Evolutionary conservation across 1,140 invertebrate species (phyloP).

Genomic region (Gonioctena quinquepunctata): DNA sequence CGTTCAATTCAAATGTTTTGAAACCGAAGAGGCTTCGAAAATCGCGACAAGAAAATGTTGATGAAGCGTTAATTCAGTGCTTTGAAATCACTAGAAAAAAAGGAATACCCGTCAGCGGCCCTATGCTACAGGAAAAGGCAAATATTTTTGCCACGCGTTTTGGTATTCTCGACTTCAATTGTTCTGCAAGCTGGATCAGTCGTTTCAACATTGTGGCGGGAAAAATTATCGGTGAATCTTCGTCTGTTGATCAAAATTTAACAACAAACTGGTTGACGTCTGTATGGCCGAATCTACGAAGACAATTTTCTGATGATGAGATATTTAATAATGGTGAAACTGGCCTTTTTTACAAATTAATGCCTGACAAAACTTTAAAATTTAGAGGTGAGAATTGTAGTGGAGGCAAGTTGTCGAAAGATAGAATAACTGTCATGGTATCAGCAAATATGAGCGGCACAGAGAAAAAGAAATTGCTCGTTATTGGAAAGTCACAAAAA

Average conservation of each 20-base stretch:
- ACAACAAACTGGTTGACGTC: slow-evolving; percentile 17
- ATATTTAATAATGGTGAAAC: slow-evolving; percentile 57
- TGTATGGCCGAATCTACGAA: slow-evolving; percentile 14
- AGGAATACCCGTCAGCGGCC: slow-evolving; percentile 23
- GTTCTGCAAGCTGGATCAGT: slow-evolving; percentile 25
- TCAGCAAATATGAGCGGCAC: slow-evolving; percentile 49
- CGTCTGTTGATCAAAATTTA: slow-evolving; percentile 18
- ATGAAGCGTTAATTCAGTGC: slow-evolving; percentile 44
- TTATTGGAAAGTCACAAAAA: slow-evolving; percentile 51
- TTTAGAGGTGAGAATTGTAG: slow-evolving; percentile 48
- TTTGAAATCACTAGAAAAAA: slow-evolving; percentile 22
- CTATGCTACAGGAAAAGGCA: slow-evolving; percentile 30
- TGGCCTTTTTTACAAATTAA: slow-evolving; percentile 54
- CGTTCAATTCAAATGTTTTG: no score
- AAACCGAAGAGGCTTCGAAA: slow-evolving; percentile 45
- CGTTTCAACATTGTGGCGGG: slow-evolving; percentile 30
- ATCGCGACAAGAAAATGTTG: slow-evolving; percentile 43
- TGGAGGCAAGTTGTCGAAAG: slow-evolving; percentile 53
- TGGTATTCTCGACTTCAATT: slow-evolving; percentile 16
- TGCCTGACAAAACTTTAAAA: slow-evolving; percentile 44
- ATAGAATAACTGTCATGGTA: slow-evolving; percentile 52
- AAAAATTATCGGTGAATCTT: slow-evolving; percentile 33
- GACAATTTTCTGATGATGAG: slow-evolving; percentile 14
- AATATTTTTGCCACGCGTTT: slow-evolving; percentile 10
- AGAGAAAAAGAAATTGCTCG: slow-evolving; percentile 50